These are phyloP conservation scores for Gobio occitaniae DNA, from an alignment of 2,797 vertebrate species.

Conservation along the genomic window DNA sequence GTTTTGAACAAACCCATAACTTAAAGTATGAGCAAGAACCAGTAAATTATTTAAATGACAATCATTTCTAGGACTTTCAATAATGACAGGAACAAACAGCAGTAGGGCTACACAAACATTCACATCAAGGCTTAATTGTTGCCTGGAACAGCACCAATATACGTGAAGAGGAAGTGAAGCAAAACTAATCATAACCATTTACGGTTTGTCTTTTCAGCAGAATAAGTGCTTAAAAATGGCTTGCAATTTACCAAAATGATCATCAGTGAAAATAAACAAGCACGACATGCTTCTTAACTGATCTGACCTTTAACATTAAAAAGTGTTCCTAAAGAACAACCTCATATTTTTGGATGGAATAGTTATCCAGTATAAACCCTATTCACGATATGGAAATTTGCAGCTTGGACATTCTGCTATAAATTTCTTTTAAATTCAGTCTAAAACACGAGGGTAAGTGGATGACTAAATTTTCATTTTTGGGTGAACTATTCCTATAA, in stretches of 20 bases:
- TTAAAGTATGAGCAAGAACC: background rate
- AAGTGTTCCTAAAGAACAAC: conserved; percentile 1
- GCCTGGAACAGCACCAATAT: background rate
- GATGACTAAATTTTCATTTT: background rate
- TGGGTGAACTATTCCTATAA: background rate
- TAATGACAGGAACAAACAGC: conserved; percentile 19
- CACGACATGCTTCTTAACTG: background rate
- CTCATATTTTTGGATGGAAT: background rate
- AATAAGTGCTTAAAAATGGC: conserved; percentile 16
- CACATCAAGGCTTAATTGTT: conserved; percentile 24
- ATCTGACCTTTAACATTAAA: background rate
- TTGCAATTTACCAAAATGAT: conserved; percentile 31
- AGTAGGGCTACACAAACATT: conserved; percentile 28
- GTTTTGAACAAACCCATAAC: background rate
- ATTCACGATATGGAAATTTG: background rate
- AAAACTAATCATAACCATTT: conserved; percentile 31
- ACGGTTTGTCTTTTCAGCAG: conserved; percentile 8
- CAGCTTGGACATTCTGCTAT: background rate
- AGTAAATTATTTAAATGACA: background rate
- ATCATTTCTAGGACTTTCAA: background rate
- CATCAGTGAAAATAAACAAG: conserved; percentile 12
- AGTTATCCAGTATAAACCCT: background rate
- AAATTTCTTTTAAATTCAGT: background rate
- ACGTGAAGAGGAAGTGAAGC: conserved; percentile 17
- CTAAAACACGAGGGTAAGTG: background rate